phyloP scores from a whole-genome alignment of 2,888 invertebrate species.

The Stenolophus ochropezus region DNA sequence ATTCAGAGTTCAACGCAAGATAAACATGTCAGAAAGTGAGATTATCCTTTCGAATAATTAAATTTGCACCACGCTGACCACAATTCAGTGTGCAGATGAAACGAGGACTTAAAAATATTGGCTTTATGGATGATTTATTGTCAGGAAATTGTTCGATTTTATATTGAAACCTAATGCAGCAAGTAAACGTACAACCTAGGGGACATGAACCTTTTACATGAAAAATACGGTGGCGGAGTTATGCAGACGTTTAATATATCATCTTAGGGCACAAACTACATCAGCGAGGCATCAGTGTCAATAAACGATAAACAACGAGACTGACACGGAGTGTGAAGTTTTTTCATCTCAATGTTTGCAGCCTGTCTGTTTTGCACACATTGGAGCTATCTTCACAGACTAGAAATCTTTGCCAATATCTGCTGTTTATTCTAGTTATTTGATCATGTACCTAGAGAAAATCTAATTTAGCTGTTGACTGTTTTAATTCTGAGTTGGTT shows the following conservation, averaged over 20 bases:
- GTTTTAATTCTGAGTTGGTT: too few species aligned
- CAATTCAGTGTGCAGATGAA: not conserved
- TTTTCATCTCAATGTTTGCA: too few species aligned
- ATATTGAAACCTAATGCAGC: constrained; percentile 6
- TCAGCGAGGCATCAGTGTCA: constrained; percentile 43
- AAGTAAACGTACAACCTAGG: constrained; percentile 15
- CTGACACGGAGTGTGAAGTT: too few species aligned
- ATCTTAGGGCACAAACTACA: constrained; percentile 34
- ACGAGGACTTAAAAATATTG: constrained; percentile 1
- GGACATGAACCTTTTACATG: not conserved
- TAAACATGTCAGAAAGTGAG: constrained; percentile 1
- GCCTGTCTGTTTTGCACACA: too few species aligned
- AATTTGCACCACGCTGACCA: not conserved
- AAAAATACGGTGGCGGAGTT: not conserved
- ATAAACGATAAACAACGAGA: constrained; percentile 2
- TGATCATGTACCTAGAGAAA: too few species aligned
- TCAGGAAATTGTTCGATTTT: constrained; percentile 29
- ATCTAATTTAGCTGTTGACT: too few species aligned
- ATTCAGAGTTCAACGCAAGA: not conserved
- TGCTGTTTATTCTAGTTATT: too few species aligned
- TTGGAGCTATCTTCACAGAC: too few species aligned
- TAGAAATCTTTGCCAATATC: too few species aligned
- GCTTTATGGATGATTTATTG: constrained; percentile 18
- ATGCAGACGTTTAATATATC: constrained; percentile 46
- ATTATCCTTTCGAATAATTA: not conserved